Percentiles rank a stretch among this genome's conserved stretches.
Conservation (phyloP, 2,113 vertebrate species). For the Phylloscopus trochiloides region DNA sequence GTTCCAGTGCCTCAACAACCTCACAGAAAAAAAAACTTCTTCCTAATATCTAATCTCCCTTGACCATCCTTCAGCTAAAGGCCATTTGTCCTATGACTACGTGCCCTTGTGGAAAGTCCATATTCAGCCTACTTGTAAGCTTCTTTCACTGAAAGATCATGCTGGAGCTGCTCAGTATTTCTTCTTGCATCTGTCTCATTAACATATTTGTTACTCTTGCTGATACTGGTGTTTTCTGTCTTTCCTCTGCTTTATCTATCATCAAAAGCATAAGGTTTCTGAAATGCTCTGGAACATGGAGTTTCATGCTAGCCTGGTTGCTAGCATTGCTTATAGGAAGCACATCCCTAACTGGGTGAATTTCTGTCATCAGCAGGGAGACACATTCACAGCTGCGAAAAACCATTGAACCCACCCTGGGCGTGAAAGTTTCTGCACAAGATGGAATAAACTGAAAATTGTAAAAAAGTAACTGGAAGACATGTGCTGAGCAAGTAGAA, state of each 20-base stretch:
- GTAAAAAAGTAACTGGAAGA: not conserved
- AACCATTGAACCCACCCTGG: not conserved
- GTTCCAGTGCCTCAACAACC: not conserved
- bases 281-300: not conserved
- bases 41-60: not conserved
- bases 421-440: not conserved
- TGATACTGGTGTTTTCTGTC: not conserved
- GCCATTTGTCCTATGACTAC: not conserved
- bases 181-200: not conserved
- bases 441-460: not conserved
- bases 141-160: not conserved
- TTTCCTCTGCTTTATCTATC: not conserved
- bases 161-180: not conserved
- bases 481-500: not conserved
- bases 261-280: not conserved
- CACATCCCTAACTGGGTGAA: not conserved
- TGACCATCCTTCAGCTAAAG: accelerated
- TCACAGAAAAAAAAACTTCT: not conserved
- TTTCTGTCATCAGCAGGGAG: not conserved
- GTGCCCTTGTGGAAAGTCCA: not conserved
- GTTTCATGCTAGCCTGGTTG: not conserved
- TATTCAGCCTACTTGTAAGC: not conserved
- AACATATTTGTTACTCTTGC: not conserved
- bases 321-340: not conserved
- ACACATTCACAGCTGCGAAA: not conserved